These are phyloP conservation scores for Mystacornis crossleyi DNA, from an alignment of 2,113 vertebrate genomes.

Conservation along the genomic window DNA sequence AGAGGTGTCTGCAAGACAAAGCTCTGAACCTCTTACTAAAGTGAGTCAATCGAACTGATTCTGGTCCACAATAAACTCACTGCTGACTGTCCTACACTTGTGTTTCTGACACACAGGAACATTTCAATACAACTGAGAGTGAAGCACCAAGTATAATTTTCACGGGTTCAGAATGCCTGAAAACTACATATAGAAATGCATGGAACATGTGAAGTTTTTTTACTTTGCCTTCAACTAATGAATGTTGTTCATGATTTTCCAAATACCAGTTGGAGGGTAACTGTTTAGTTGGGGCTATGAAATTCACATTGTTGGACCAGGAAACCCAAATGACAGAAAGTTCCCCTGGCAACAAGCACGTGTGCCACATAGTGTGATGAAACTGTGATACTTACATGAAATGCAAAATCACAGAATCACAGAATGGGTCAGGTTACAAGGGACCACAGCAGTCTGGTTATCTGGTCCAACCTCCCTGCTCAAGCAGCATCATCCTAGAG, in stretches of 20 bases:
- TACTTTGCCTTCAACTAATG: not conserved
- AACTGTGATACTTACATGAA: fast-evolving
- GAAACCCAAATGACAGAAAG: not conserved
- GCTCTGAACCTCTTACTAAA: not conserved
- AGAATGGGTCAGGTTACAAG: not conserved
- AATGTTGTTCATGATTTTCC: fast-evolving
- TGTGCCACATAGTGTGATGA: fast-evolving
- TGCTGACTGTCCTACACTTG: not conserved
- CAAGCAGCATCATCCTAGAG: not conserved
- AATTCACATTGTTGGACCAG: fast-evolving
- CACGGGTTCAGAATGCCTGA: not conserved
- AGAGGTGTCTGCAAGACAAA: not conserved
- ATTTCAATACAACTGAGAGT: not conserved
- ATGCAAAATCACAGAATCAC: not conserved
- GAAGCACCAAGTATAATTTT: not conserved
- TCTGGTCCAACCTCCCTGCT: not conserved
- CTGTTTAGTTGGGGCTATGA: not conserved
- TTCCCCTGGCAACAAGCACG: fast-evolving
- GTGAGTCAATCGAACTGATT: not conserved
- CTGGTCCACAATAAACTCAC: not conserved
- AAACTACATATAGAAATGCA: not conserved
- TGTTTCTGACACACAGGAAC: not conserved
- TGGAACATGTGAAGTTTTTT: not conserved
- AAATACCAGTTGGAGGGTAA: not conserved
- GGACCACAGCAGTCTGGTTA: not conserved